Evolutionary conservation across 2,113 vertebrate species (phyloP), one percentile per base, ranked within the genome.

Genomic region (Corythornis cristatus): DNA sequence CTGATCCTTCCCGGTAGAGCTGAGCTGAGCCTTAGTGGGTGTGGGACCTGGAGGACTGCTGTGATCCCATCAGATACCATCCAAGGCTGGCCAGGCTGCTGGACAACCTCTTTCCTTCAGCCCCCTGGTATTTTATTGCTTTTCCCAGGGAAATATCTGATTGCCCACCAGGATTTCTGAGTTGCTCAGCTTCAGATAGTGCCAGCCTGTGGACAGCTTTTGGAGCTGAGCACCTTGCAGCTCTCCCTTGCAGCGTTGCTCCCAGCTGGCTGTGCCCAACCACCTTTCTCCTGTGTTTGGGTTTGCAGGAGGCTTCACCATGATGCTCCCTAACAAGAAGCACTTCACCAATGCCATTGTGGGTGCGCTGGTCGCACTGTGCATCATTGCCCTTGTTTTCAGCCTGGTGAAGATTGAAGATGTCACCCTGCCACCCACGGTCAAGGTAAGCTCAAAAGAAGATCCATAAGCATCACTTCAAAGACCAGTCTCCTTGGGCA

Each of bases 401-500:
- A 96, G 73, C 88, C 51, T 97, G 72, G 86, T 97, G 66, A 91
- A 67, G 42, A 71, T 81, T 29, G 74, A 95, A 85, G 92, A 92
- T 22, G 83, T 95, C n/a, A 16, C 15, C 3, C 77, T 91, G 64
- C 82, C 95, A 17, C 78, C 96, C 46, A 28, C 28, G 0, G 74
- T 95, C 80, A 97, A 97, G 96, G 97, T 97, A 72, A 96, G 96
- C 33, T 51, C 60, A 13, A 37, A 65, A 26, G 31, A 22, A 31
- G 37, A 43, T 77, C 33, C 66, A 48, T 3, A 5, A 74, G 37
- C 20, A 21, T 13, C 74, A 16, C 28, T 28, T 45, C 35, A 57
- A 81, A 68, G 53, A 29, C 11, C n/a, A 8, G 42, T 20, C 37
- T 19, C 19, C 56, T 33, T 11, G 60, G 33, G 76, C 22, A 70